Conservation (phyloP, 2,888 invertebrate genomes). For the Ophonus ardosiacus region DNA sequence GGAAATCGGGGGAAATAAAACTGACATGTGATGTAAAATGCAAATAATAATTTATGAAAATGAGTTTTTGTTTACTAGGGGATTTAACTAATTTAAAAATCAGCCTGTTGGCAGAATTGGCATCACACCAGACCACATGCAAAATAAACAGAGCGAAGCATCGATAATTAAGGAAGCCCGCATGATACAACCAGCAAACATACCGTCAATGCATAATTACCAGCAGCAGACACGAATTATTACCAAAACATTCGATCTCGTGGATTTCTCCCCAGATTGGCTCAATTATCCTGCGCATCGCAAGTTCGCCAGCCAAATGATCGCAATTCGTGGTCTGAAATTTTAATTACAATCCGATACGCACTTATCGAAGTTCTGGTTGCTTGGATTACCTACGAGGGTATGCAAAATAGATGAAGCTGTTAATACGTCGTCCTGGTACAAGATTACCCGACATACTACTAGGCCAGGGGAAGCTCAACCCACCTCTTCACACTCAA, state of each 20-base stretch:
- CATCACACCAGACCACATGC: neutral
- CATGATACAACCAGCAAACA: conserved; percentile 44
- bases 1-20: neutral
- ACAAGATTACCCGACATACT: conserved; percentile 32
- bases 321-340: conserved; percentile 43
- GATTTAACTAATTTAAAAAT: conserved; percentile 34
- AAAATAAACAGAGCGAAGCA: conserved; percentile 11
- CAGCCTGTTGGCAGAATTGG: conserved; percentile 1
- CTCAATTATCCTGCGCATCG: conserved; percentile 34
- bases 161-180: conserved; percentile 55
- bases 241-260: conserved; percentile 55
- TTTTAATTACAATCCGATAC: conserved; percentile 61
- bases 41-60: conserved; percentile 48
- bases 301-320: conserved; percentile 10
- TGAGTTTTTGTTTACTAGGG: conserved; percentile 34
- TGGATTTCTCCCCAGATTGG: conserved; percentile 46
- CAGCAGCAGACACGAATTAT: conserved; percentile 46
- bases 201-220: conserved; percentile 44
- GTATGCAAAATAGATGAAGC: conserved; percentile 62
- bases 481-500: neutral
- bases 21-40: neutral
- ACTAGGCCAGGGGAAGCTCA: neutral
- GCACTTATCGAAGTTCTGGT: conserved; percentile 52
- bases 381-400: conserved; percentile 44
- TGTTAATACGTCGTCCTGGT: conserved; percentile 31